These are phyloP conservation scores for Sarcoramphus papa DNA, from an alignment of 2,797 vertebrate species.

Conservation along the genomic window DNA sequence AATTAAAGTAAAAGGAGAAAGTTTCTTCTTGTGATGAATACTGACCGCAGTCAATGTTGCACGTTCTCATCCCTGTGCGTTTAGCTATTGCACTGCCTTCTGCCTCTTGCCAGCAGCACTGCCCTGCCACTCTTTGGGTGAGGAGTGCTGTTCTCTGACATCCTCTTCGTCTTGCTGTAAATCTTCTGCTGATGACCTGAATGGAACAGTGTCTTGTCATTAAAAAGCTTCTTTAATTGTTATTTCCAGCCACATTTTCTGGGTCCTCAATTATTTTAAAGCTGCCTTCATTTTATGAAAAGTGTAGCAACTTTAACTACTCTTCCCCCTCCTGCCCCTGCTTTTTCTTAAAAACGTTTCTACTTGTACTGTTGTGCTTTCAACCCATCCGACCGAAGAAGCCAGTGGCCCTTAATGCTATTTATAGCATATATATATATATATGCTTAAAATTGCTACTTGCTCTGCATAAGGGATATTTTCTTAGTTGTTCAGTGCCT, in stretches of 20 bases:
- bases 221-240: background rate
- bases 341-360: background rate
- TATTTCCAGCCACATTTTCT: background rate
- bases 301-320: background rate
- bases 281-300: background rate
- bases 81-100: fast-evolving
- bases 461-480: background rate
- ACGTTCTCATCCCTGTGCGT: background rate
- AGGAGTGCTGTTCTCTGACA: background rate
- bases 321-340: fast-evolving
- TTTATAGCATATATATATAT: background rate
- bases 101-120: background rate
- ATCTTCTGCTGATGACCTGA: background rate
- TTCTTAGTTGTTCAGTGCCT: background rate
- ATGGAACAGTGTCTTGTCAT: background rate
- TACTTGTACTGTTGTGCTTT: background rate
- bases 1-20: background rate
- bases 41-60: background rate
- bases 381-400: background rate
- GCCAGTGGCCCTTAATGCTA: background rate
- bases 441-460: background rate
- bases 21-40: background rate
- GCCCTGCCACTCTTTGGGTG: fast-evolving
- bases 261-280: background rate
- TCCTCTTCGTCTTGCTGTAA: background rate